phyloP scores from a whole-genome alignment of 2,797 vertebrate genomes.

The Leuciscus waleckii region DNA sequence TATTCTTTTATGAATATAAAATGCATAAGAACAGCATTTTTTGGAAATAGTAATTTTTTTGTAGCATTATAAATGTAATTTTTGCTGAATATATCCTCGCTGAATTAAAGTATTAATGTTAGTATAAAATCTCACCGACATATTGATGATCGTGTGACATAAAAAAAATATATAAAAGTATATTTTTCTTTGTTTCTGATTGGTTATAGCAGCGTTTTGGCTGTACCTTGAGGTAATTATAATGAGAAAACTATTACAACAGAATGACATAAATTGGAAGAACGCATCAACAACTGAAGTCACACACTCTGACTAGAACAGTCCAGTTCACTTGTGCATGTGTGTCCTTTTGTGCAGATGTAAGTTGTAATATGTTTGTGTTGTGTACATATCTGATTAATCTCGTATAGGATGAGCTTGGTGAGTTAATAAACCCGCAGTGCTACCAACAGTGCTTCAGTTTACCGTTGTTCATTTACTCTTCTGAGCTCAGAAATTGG shows the following conservation, averaged over 20 bases:
- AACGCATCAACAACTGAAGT: not conserved
- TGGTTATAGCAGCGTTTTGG: not conserved
- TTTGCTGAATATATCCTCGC: no score
- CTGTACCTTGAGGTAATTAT: not conserved
- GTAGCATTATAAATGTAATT: not conserved
- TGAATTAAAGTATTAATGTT: no score
- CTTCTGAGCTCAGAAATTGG: no score
- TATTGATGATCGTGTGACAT: not conserved
- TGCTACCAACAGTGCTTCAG: not conserved
- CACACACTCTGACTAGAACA: not conserved
- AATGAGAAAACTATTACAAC: not conserved
- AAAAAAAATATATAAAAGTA: no score
- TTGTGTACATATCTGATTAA: not conserved
- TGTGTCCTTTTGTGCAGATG: not conserved
- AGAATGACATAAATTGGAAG: not conserved
- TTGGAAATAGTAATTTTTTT: not conserved
- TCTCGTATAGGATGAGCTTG: not conserved
- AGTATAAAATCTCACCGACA: no score
- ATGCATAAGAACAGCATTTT: not conserved
- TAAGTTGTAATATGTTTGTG: not conserved
- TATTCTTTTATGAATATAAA: not conserved
- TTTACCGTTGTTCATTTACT: not conserved
- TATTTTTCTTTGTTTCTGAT: not conserved
- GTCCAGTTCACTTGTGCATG: not conserved
- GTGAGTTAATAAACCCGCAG: not conserved